Conservation (phyloP, 2,888 invertebrate genomes). For the Petrolisthes cinctipes region DNA sequence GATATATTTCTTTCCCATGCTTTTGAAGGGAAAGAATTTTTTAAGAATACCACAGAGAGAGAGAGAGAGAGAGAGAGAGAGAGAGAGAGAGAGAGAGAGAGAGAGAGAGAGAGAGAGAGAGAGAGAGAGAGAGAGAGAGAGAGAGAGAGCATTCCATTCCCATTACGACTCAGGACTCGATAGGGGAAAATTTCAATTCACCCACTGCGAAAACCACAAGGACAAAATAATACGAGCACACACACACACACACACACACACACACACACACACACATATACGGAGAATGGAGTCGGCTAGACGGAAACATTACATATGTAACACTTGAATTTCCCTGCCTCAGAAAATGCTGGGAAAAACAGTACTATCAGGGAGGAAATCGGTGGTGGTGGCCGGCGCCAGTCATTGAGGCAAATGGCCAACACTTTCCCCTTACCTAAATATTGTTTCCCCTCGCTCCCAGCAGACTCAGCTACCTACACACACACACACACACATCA, state of each 20-base stretch:
- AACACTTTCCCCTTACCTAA: conserved; percentile 54
- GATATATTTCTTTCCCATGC: no score
- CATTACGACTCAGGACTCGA: neutral
- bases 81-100: neutral
- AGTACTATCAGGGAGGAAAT: conserved; percentile 46
- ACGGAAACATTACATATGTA: conserved; percentile 47
- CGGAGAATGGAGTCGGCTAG: neutral
- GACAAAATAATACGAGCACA: neutral
- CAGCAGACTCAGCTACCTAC: conserved; percentile 16
- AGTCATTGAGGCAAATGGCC: conserved; percentile 57
- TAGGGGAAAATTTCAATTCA: neutral
- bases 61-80: no score
- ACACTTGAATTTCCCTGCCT: conserved; percentile 44
- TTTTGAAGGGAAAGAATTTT: no score
- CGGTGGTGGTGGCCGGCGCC: conserved; percentile 54
- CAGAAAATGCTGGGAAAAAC: conserved; percentile 52
- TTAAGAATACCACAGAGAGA: no score
- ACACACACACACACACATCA: no score
- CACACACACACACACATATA: conserved; percentile 15
- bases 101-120: neutral
- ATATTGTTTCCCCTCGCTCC: conserved; percentile 51
- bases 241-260: neutral
- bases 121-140: neutral
- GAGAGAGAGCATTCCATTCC: no score
- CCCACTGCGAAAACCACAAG: neutral